Base-by-base conservation (phyloP, 2,113 vertebrate genomes). In the Nibea coibor region DNA sequence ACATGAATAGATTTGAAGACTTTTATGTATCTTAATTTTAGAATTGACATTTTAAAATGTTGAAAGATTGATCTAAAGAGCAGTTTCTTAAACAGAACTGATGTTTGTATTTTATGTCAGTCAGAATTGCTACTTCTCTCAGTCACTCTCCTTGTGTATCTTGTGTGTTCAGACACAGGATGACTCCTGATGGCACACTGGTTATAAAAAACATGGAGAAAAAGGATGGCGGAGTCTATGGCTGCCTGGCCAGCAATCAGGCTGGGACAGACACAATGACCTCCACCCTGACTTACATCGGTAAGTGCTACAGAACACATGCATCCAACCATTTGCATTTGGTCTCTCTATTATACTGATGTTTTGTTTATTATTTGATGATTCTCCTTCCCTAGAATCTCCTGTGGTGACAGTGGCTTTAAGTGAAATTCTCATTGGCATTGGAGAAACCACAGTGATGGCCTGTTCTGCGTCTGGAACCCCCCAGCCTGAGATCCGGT, bases 201-300 rank as follows among this genome's bases (percentile, higher is more conserved):
- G 78, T 96, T 54, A 96, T 99, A 77, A 96, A 88, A 92, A 96
- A 95, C 81, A 88, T 93, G 42, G 50, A 91, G 91, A 91, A 90
- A 62, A 96, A 94, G 87, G 97, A 99, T 78, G 95, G 93, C 85
- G 98, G 98, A 17, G 53, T 93, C 22, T 99, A 99, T 54, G 95
- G 95, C 70, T 99, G 98, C 76, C 91, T 99, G 82, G 98, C 96
- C 75, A 98, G 96, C 93, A 99, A 97, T 80, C 85, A 88, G 51
- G 98, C 98, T 20, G 98, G 98, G 76, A 97, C 95, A 10, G 95
- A 97, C 79, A 90, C 94, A 22, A 88, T 96, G 84, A 95, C 75
- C 10, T 96, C 97, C 50, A 91, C 61, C 15, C 94, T 99, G 28
- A 95, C 88, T 4, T 99, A 97, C 24, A 94, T 96, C 0, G 96